Conservation (phyloP, 2,113 vertebrate species). For the Myiozetetes cayanensis region DNA sequence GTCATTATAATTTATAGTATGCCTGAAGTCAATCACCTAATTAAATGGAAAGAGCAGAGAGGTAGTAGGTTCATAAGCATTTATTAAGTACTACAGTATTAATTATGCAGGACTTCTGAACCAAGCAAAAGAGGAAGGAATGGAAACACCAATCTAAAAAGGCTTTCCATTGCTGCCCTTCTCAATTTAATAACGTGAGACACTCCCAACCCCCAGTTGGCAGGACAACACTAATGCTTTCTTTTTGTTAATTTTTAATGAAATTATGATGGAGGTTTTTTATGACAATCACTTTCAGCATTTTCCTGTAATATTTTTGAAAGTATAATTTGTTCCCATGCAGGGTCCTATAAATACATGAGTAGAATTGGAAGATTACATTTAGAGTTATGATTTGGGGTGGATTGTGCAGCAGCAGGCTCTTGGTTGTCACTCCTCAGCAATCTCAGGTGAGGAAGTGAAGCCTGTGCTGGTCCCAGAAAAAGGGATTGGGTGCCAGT, state of each 20-base stretch:
- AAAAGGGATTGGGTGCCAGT: not conserved
- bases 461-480: not conserved
- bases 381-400: not conserved
- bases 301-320: slow-evolving; percentile 47
- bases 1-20: slow-evolving; percentile 78
- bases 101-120: slow-evolving; percentile 78
- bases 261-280: slow-evolving; percentile 32
- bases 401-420: not conserved
- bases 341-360: slow-evolving; percentile 23
- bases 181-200: slow-evolving; percentile 37
- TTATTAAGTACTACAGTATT: slow-evolving; percentile 76
- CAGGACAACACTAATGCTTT: slow-evolving; percentile 39
- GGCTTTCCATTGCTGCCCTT: slow-evolving; percentile 48
- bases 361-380: not conserved
- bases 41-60: slow-evolving; percentile 75
- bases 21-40: slow-evolving; percentile 80
- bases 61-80: slow-evolving; percentile 71
- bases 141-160: slow-evolving; percentile 39
- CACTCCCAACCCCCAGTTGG: not conserved
- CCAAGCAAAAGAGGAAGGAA: slow-evolving; percentile 64
- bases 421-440: not conserved
- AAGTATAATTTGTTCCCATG: not conserved
- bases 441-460: fast-evolving
- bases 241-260: slow-evolving; percentile 66
- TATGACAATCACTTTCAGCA: slow-evolving; percentile 10